These are phyloP conservation scores for Mya arenaria DNA, from an alignment of 1,140 invertebrate genomes.

Conservation along the genomic window DNA sequence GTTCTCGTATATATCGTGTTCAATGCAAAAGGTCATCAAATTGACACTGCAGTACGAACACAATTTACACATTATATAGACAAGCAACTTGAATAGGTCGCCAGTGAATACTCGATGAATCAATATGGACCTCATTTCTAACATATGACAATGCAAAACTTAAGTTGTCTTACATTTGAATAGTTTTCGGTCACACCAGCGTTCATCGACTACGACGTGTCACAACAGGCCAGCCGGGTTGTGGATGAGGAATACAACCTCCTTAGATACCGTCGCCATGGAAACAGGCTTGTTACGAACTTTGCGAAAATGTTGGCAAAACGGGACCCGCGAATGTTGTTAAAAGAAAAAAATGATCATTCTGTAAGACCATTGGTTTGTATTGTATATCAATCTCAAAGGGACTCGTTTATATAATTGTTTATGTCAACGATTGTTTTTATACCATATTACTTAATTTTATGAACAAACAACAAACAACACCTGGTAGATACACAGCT, in stretches of 20 bases:
- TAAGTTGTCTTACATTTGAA: too few species aligned
- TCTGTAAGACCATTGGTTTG: too few species aligned
- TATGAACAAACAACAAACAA: too few species aligned
- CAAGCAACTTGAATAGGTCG: background rate
- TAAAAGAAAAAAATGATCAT: too few species aligned
- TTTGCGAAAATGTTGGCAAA: conserved; percentile 29
- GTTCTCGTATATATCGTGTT: too few species aligned
- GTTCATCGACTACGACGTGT: background rate
- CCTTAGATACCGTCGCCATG: conserved; percentile 37
- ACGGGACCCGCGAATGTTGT: background rate
- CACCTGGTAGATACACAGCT: too few species aligned
- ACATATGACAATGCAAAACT: too few species aligned
- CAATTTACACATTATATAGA: background rate
- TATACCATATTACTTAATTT: too few species aligned
- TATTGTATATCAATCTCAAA: too few species aligned
- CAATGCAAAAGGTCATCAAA: too few species aligned
- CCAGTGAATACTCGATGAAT: background rate
- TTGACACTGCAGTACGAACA: background rate
- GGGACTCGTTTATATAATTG: too few species aligned
- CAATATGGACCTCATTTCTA: background rate
- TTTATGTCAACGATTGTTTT: too few species aligned
- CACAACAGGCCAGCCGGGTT: background rate
- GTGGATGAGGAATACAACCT: conserved; percentile 33
- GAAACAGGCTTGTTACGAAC: conserved; percentile 30
- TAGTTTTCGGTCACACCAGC: conserved; percentile 37